Base-by-base conservation (phyloP, 2,888 invertebrate species). In the Hirtodrosophila histrioides region DNA sequence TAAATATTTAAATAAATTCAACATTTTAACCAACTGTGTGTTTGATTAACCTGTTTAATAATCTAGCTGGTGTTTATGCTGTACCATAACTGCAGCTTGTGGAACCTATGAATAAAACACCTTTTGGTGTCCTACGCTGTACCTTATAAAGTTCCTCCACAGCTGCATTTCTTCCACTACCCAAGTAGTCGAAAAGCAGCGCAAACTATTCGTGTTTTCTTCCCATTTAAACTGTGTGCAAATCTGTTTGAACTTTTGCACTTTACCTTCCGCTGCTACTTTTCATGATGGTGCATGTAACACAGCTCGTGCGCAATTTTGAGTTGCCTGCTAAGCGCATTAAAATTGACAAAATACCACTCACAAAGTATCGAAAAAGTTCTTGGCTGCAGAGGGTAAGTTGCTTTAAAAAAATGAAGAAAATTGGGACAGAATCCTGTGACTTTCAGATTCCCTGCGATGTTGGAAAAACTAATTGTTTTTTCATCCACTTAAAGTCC, bases 301-400 rank as follows among this genome's bases (percentile, higher is more conserved):
- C 63, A 44, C 39, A 60, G 37, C 54, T 60, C 36, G 39, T 44
- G 49, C 33, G 43, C 37, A 61, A 55, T 66, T 69, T 50, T 48
- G 33, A 58, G 65, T 48, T 63, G 57, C 67, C 64, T 71, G 68
- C 50, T 68, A 80, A 80, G 86, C 66, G 76, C 79, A 75, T 82
- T 79, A 73, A 82, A 79, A 66, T 76, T 83, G 60, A 76, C 73
- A 76, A 83, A 76, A 76, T 68, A 70, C 40, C 79, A 76, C 76
- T 66, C 53, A 43, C 50, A 44, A 76, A 76, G 68, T 61, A 76
- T 77, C 56, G 70, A 8, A 12, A 81, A 78, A 66, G 36, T 65
- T 46, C 6, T 60, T 40, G 44, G 40, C 45, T 31, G n/a, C 11
- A 51, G 57, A 33, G 48, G 11, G 51, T 53, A 39, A 48, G 35